Evolutionary conservation across 1,140 invertebrate genomes (phyloP), one percentile per base, ranked within the genome.

Genomic region (Aradophagus sp.): DNA sequence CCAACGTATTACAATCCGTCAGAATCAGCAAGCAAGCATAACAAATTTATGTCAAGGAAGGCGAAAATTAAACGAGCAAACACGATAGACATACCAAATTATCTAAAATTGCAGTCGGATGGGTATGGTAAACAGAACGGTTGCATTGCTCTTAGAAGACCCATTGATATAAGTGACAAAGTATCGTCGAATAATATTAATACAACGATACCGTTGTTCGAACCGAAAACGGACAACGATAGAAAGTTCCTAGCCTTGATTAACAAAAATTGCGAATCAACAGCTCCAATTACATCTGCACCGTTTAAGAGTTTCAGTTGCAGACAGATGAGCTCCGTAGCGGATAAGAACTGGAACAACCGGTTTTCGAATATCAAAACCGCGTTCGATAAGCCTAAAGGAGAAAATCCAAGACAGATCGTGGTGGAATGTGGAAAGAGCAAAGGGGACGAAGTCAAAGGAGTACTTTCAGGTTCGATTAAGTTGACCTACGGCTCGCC

Each of bases 331-430:
- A 63, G 62, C 17, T 67, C 75, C 39, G 63, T 73, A 71, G 84
- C 77, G 48, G 84, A 85, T 10, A 78, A 83, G 34, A 92, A 93
- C 63, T 94, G 93, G 93, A 93, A 89, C 58, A 92, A 88, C 72
- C 88, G 92, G 41, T 96, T 96, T 79, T 92, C 91, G 0, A 93
- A 93, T 65, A 92, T 96, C 7, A 95, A 95, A 80, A 93, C 92
- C n/a, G 87, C 91, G 2, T 95, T 96, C 77, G 93, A 95, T 67
- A 81, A 83, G 31, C 80, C 53, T 5, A 42, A 47, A 38, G 23
- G 5, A 0, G 41, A 52, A 38, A 12, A 58, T 26, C 11, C 36
- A 14, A 13, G 5, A 31, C n/a, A 47, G 32, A 58, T 17, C 5
- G 15, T 19, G 4, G 10, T 31, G 5, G 61, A 76, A 14, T 29